phyloP scores from a whole-genome alignment of 2,113 vertebrate species.

The Phyllostomus hastatus region DNA sequence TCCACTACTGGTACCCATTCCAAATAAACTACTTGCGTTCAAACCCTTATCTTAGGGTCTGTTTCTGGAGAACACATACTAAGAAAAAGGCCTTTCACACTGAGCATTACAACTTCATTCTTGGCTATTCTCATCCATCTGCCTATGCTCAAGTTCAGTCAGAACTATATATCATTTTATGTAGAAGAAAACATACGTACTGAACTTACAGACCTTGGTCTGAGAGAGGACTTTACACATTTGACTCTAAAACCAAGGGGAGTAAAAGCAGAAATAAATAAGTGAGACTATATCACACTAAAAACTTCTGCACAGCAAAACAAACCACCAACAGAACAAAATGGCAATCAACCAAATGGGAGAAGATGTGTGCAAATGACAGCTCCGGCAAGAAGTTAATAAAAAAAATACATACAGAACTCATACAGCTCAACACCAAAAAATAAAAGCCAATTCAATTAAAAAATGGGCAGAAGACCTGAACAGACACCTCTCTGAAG shows the following conservation, averaged over 20 bases:
- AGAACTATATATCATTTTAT: background rate
- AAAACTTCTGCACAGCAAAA: background rate
- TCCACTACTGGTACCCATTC: accelerated
- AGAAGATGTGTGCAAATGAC: background rate
- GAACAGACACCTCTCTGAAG: background rate
- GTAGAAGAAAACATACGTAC: background rate
- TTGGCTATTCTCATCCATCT: background rate
- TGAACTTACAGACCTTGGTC: background rate
- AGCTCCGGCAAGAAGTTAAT: background rate
- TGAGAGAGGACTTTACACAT: background rate
- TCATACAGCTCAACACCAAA: background rate
- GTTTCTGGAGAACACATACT: background rate
- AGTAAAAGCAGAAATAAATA: background rate
- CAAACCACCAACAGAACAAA: background rate
- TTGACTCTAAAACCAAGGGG: background rate
- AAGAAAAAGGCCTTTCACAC: background rate
- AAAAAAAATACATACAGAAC: background rate
- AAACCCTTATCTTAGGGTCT: background rate
- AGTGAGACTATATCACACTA: background rate
- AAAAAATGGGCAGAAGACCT: background rate
- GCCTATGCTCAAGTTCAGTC: background rate
- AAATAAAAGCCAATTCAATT: background rate
- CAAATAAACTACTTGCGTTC: background rate
- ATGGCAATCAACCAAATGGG: background rate
- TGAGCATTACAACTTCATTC: background rate